These are phyloP conservation scores for Seladonia tumulorum DNA, from an alignment of 2,888 invertebrate genomes.

Conservation along the genomic window DNA sequence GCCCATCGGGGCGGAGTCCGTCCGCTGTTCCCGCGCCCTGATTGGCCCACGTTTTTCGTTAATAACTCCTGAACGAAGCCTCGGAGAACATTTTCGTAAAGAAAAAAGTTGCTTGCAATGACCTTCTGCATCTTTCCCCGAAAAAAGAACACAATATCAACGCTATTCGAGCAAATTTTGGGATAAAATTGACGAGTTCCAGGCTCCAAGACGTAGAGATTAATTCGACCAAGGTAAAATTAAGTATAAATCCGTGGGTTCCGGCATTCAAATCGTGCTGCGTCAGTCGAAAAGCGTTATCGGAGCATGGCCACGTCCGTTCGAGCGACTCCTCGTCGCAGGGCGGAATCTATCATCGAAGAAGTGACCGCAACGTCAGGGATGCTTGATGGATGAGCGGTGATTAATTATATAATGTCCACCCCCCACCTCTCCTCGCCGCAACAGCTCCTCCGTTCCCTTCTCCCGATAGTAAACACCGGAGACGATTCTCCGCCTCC, in stretches of 20 bases:
- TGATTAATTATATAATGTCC: conserved; percentile 82
- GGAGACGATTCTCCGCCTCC: conserved; percentile 34
- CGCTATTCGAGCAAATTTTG: no score
- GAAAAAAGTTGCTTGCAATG: no score
- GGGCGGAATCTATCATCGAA: conserved; percentile 72
- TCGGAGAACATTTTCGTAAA: no score
- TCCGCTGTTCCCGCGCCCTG: no score
- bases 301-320: conserved; percentile 30
- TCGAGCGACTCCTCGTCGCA: conserved; percentile 36
- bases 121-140: no score
- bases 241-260: not conserved
- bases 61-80: no score
- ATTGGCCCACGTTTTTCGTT: no score
- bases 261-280: not conserved
- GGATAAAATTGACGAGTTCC: no score
- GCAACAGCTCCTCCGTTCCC: conserved; percentile 32
- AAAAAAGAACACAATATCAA: no score
- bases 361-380: conserved; percentile 76
- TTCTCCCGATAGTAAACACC: conserved; percentile 49
- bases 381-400: conserved; percentile 80
- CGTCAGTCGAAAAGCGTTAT: conserved; percentile 28
- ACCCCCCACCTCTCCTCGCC: conserved; percentile 15
- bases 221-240: not conserved
- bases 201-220: no score
- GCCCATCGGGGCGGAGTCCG: no score